Evolutionary conservation across 2,113 vertebrate species (phyloP), one percentile per base, ranked within the genome.

Genomic region (Sialia sialis): DNA sequence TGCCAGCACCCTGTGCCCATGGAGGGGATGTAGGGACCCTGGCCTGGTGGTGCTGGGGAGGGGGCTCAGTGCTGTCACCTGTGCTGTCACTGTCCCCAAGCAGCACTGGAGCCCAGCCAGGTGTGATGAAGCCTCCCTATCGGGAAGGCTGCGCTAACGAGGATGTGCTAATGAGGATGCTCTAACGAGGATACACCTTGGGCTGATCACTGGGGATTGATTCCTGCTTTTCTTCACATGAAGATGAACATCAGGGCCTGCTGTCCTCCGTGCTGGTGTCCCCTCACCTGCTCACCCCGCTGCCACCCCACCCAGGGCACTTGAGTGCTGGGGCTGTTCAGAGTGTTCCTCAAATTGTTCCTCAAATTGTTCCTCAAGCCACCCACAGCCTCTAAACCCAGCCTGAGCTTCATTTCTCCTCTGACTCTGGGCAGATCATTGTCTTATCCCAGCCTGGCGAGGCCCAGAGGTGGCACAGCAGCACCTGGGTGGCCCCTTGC

Each of bases 1-100:
- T 46, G 49, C 66, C 48, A 10, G 52, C 43, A 0, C 16, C 18
- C 58, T 0, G 1, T 79, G 63, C 67, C 43, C 20, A 0, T 0
- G 9, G 23, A 70, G 63, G 32, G n/a, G 41, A 21, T 0, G 1
- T 3, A 4, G 32, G 59, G 51, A 13, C 21, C 44, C 51, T 62
- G 46, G 29, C 38, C 38, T 11, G 9, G 41, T 3, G 62, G 10
- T 46, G 64, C 68, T 15, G 13, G 22, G 54, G 84, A 81, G 30
- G 62, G 69, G 52, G 32, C 83, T 76, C 77, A 15, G 44, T 5
- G 11, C 63, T 30, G 6, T 67, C 22, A 1, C 60, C 56, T 44
- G 32, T 17, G 19, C 77, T 29, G 8, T 3, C 60, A 20, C 60
- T 14, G 41, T 63, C 58, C 63, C 59, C 63, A 41, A 0, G 70